Evolutionary conservation across 2,113 vertebrate species (phyloP).

Genomic region (Geothlypis trichas): DNA sequence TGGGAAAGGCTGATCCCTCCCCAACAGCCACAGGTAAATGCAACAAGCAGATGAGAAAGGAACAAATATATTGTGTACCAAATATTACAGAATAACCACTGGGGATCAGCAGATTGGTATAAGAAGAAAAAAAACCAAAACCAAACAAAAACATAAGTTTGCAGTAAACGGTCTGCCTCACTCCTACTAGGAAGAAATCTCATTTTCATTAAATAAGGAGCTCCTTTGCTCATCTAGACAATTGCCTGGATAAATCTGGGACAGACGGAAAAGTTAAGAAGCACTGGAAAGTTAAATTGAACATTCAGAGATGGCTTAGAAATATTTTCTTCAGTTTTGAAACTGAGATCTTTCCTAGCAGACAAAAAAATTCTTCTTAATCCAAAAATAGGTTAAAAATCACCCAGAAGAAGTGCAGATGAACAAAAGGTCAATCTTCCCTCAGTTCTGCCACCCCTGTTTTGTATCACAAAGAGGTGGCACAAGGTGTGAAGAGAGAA

Average conservation of each 20-base stretch:
- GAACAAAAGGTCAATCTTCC: constrained; percentile 17
- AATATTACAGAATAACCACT: background rate
- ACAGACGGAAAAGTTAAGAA: background rate
- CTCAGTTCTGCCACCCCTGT: background rate
- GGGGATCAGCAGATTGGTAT: background rate
- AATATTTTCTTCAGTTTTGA: background rate
- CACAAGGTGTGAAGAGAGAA: background rate
- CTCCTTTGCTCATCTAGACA: background rate
- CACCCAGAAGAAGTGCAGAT: background rate
- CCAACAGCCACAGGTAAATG: accelerated
- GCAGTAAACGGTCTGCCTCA: background rate
- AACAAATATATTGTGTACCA: background rate
- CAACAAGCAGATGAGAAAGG: background rate
- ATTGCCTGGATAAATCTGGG: background rate
- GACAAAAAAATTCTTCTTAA: background rate
- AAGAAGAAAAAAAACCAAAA: background rate
- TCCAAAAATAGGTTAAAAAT: constrained; percentile 32
- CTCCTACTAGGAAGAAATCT: background rate
- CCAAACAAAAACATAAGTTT: background rate
- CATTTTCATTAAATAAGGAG: background rate
- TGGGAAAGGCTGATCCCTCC: background rate
- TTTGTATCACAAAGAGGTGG: background rate
- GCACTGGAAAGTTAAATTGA: background rate
- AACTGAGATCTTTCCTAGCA: background rate
- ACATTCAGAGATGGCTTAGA: background rate